Evolutionary conservation across 2,113 vertebrate genomes (phyloP).

Genomic region (Bos indicus): DNA sequence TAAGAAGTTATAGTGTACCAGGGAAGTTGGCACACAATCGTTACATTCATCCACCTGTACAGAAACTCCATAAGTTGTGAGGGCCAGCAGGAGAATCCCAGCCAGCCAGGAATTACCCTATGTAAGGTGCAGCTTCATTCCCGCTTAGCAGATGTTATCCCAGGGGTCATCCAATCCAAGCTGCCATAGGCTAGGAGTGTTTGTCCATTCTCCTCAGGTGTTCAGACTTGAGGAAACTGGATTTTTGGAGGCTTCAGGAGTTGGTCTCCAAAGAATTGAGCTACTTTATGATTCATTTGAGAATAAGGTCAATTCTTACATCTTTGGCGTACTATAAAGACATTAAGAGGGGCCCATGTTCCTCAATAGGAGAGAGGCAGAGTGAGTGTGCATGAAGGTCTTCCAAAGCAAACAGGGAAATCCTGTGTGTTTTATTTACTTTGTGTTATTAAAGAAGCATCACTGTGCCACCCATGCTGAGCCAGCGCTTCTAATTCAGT

Average conservation of each 20-base stretch:
- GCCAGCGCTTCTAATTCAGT: slow-evolving; percentile 47
- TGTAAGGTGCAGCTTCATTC: neutral
- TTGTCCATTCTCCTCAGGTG: neutral
- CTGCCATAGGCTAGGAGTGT: neutral
- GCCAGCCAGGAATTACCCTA: no score
- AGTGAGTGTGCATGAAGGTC: neutral
- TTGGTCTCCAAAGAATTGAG: neutral
- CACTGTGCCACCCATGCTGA: neutral
- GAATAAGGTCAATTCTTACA: neutral
- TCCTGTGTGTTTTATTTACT: slow-evolving; percentile 54
- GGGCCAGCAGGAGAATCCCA: neutral
- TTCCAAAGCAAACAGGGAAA: slow-evolving; percentile 20
- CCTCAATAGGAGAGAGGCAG: neutral
- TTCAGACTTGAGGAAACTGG: neutral
- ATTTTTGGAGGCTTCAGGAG: rapidly evolving
- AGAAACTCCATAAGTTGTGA: neutral
- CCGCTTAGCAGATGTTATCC: no score
- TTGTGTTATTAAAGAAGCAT: slow-evolving; percentile 37
- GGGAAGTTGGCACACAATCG: neutral
- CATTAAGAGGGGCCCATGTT: neutral
- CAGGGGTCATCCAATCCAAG: neutral
- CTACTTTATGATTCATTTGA: neutral
- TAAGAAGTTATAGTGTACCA: neutral
- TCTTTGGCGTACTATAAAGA: neutral
- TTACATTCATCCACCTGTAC: neutral